Conservation (phyloP, 2,797 vertebrate genomes). For the Heterohyrax brucei region DNA sequence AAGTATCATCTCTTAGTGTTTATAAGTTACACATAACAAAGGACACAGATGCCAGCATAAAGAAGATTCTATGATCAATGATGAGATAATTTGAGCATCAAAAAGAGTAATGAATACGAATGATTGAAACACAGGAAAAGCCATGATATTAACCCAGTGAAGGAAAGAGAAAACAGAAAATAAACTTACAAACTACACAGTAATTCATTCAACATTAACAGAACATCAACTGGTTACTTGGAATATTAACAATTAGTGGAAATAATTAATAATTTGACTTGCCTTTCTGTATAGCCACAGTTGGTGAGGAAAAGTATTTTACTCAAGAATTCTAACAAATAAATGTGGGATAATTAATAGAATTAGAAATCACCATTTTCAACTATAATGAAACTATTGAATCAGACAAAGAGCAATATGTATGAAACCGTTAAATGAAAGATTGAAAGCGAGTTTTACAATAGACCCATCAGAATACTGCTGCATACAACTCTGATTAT, state of each 20-base stretch:
- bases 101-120: constrained; percentile 35
- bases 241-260: not conserved
- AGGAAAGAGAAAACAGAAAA: not conserved
- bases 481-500: not conserved
- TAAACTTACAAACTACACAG: not conserved
- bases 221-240: not conserved
- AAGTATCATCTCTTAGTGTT: not conserved
- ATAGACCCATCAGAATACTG: not conserved
- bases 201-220: not conserved
- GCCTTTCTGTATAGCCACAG: not conserved
- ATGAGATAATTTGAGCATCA: not conserved
- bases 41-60: not conserved
- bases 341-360: not conserved
- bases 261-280: not conserved
- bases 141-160: not conserved
- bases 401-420: not conserved
- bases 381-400: not conserved
- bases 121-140: not conserved
- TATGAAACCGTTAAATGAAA: not conserved
- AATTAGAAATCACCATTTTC: not conserved
- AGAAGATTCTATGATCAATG: not conserved
- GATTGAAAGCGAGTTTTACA: not conserved
- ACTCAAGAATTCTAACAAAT: not conserved
- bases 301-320: not conserved
- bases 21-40: not conserved